These are phyloP conservation scores for Laticauda colubrina DNA, from an alignment of 2,113 vertebrate genomes.

Conservation along the genomic window DNA sequence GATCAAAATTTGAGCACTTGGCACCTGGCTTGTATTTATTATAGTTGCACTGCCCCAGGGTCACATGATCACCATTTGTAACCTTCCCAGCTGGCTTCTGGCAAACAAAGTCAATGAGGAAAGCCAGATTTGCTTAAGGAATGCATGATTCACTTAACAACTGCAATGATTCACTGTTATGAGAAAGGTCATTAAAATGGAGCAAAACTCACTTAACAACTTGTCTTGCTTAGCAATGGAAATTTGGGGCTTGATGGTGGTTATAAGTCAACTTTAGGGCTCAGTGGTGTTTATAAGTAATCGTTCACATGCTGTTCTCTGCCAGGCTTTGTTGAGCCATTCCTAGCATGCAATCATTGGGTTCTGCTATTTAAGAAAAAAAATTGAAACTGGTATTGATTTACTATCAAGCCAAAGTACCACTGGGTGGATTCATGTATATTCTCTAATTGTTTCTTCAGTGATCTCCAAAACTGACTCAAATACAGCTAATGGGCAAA, in stretches of 20 bases:
- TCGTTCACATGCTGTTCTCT: too few species aligned
- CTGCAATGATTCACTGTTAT: neutral
- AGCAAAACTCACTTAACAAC: neutral
- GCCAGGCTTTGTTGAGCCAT: neutral
- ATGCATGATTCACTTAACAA: neutral
- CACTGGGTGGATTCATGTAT: slow-evolving; percentile 18
- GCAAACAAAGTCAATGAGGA: neutral
- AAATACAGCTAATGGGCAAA: slow-evolving; percentile 56
- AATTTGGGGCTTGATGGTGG: neutral
- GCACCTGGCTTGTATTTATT: neutral
- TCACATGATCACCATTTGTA: neutral
- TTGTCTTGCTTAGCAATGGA: neutral
- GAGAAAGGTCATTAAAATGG: neutral
- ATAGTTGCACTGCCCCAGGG: neutral
- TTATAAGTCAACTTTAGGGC: neutral
- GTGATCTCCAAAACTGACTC: slow-evolving; percentile 70
- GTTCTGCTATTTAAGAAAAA: neutral
- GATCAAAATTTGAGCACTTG: neutral
- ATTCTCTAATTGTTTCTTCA: slow-evolving; percentile 68
- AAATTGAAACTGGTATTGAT: neutral
- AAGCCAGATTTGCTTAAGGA: neutral
- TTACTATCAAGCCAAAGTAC: neutral
- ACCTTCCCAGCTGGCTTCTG: neutral
- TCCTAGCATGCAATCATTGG: neutral
- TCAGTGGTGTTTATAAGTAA: neutral